Conservation (phyloP, 2,113 vertebrate genomes). For the Delphinus delphis region DNA sequence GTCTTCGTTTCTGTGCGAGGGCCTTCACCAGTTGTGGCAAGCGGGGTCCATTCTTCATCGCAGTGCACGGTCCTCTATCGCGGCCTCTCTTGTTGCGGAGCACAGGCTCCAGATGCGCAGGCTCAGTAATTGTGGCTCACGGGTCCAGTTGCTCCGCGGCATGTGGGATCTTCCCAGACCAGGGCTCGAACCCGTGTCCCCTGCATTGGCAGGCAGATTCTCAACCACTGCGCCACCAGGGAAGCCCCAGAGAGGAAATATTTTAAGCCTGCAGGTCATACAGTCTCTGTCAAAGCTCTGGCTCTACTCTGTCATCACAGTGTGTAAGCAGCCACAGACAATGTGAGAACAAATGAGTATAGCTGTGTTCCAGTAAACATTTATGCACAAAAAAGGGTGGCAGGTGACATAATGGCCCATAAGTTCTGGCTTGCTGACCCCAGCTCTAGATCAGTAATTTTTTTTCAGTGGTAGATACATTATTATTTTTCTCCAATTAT, state of each 20-base stretch:
- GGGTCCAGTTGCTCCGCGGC: too few relatives aligned
- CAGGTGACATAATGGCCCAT: neutral
- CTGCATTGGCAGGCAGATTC: too few relatives aligned
- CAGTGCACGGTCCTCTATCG: too few relatives aligned
- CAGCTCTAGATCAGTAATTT: neutral
- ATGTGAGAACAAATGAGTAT: rapidly evolving
- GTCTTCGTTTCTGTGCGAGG: too few relatives aligned
- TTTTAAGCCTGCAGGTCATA: neutral
- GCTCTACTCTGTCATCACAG: neutral
- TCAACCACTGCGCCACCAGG: too few relatives aligned
- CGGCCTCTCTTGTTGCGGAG: too few relatives aligned
- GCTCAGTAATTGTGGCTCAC: too few relatives aligned
- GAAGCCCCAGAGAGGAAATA: neutral
- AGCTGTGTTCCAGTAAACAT: neutral
- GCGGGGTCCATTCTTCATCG: too few relatives aligned
- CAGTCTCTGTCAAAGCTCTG: neutral
- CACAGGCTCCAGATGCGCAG: too few relatives aligned
- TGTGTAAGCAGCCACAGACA: neutral
- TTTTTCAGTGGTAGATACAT: neutral
- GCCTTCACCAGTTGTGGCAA: too few relatives aligned
- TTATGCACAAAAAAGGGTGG: neutral
- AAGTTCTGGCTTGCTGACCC: neutral
- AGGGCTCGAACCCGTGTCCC: too few relatives aligned
- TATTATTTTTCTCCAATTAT: neutral
- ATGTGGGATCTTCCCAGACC: too few relatives aligned